phyloP scores from a whole-genome alignment of 2,888 invertebrate genomes.

The Drosophila mercatorum region DNA sequence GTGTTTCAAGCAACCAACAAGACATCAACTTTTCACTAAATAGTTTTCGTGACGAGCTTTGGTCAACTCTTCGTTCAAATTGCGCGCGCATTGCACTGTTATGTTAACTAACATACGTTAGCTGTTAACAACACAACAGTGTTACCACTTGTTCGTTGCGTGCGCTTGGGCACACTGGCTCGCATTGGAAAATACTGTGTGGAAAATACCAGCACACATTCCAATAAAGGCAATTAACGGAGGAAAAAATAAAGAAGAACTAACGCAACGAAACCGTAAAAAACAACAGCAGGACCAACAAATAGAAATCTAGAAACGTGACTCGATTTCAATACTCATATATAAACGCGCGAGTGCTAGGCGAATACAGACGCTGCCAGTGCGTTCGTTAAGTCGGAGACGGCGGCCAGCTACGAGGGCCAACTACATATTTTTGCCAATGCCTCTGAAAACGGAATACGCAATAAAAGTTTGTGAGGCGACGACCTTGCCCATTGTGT shows the following conservation, averaged over 20 bases:
- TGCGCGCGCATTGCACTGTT: constrained; percentile 21
- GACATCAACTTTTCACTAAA: too few species aligned
- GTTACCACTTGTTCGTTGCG: neutral
- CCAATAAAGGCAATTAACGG: constrained; percentile 66
- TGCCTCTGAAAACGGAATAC: constrained; percentile 54
- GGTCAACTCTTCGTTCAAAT: constrained; percentile 2
- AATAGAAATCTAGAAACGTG: constrained; percentile 45
- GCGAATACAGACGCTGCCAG: neutral
- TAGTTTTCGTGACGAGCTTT: too few species aligned
- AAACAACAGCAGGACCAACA: constrained; percentile 54
- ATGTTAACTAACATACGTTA: constrained; percentile 1
- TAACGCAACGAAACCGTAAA: constrained; percentile 35
- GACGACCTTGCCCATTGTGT: constrained; percentile 54
- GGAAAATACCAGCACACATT: constrained; percentile 53
- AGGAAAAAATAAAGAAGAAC: constrained; percentile 27
- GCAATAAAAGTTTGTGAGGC: constrained; percentile 60
- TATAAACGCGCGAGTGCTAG: constrained; percentile 14
- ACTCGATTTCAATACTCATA: constrained; percentile 3
- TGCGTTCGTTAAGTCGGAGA: constrained; percentile 17
- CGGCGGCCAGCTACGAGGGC: neutral
- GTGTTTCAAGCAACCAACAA: constrained; percentile 46
- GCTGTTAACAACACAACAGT: constrained; percentile 19
- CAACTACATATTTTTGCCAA: constrained; percentile 23
- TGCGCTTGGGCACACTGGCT: constrained; percentile 24
- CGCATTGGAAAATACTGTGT: constrained; percentile 46